phyloP scores from a whole-genome alignment of 2,113 vertebrate species.

The Ia io region DNA sequence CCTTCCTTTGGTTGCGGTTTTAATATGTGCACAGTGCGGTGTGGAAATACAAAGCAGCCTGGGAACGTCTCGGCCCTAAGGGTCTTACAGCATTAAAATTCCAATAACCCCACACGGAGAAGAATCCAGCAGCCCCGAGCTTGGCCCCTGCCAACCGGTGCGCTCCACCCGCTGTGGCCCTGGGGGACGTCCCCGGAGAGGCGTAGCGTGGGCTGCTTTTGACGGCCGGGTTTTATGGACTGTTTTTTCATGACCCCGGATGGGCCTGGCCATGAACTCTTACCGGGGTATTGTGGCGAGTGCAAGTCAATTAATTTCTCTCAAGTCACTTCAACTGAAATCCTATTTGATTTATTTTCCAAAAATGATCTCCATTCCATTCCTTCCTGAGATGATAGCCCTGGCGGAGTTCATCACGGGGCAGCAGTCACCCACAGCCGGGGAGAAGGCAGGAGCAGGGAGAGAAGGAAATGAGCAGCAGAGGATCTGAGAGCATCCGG shows the following conservation, averaged over 20 bases:
- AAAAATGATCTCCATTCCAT: slow-evolving; percentile 57
- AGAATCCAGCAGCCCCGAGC: slow-evolving; percentile 16
- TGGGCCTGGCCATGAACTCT: slow-evolving; percentile 64
- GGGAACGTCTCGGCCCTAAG: slow-evolving; percentile 57
- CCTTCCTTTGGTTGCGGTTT: slow-evolving; percentile 43
- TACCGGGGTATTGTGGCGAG: slow-evolving; percentile 70
- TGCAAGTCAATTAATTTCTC: slow-evolving; percentile 78
- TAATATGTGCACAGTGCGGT: slow-evolving; percentile 38
- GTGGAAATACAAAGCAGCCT: slow-evolving; percentile 68
- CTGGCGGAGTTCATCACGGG: slow-evolving; percentile 41
- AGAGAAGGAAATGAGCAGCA: slow-evolving; percentile 38
- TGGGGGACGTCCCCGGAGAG: not conserved
- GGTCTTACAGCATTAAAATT: slow-evolving; percentile 63
- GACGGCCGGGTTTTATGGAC: slow-evolving; percentile 62
- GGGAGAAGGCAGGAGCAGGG: slow-evolving; percentile 54
- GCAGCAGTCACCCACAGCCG: slow-evolving; percentile 44
- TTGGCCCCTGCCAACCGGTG: not conserved
- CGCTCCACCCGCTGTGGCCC: not conserved
- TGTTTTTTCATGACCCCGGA: slow-evolving; percentile 69
- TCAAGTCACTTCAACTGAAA: slow-evolving; percentile 73
- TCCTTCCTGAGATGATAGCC: slow-evolving; percentile 60
- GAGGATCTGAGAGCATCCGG: not conserved
- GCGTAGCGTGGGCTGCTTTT: not conserved
- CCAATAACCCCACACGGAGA: slow-evolving; percentile 38
- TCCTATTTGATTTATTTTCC: slow-evolving; percentile 74